Conservation (phyloP, 2,113 vertebrate species). For the Jacana jacana region DNA sequence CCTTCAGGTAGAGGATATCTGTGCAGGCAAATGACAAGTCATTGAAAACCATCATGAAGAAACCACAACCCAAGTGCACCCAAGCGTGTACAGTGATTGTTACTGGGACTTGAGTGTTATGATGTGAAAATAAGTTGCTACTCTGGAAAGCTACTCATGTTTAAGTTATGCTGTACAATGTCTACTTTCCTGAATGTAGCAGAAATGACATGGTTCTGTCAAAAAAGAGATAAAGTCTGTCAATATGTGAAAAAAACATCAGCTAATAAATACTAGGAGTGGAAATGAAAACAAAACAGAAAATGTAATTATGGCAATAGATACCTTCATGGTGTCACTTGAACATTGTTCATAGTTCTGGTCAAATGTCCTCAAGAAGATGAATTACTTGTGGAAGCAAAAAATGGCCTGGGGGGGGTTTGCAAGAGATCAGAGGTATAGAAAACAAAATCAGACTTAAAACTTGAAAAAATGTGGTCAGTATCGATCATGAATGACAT, state of each 20-base stretch:
- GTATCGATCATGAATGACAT: neutral
- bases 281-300: neutral
- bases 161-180: neutral
- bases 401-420: neutral
- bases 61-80: neutral
- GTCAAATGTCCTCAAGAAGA: neutral
- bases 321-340: neutral
- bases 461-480: neutral
- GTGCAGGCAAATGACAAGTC: neutral
- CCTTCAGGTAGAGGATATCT: neutral
- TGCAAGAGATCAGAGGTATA: neutral
- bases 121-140: neutral
- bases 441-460: neutral
- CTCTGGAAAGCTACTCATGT: neutral
- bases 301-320: neutral
- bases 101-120: neutral
- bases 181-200: neutral
- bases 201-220: neutral
- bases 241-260: neutral
- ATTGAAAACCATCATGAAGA: neutral
- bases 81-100: neutral
- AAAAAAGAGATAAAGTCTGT: neutral
- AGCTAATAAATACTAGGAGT: neutral
- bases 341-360: neutral
- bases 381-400: neutral